Conservation (phyloP, 2,113 vertebrate species). For the Chloropsis hardwickii region DNA sequence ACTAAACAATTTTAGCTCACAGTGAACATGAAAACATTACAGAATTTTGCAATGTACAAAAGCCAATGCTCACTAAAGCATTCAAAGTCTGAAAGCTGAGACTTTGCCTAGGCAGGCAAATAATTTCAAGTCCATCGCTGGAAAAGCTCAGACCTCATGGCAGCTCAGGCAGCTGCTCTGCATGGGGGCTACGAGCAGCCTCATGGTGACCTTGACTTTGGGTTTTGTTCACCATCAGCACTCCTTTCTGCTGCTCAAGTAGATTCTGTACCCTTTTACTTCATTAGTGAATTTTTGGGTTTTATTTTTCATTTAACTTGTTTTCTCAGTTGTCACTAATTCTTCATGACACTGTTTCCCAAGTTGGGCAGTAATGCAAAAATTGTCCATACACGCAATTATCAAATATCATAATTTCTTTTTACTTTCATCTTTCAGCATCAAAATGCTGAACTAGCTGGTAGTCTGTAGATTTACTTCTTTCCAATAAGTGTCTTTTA, state of each 20-base stretch:
- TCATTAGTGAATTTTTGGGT: not conserved
- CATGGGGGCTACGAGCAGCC: rapidly evolving
- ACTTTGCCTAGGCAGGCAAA: not conserved
- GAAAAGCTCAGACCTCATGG: not conserved
- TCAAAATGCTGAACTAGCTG: not conserved
- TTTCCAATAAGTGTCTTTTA: not conserved
- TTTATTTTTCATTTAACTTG: not conserved
- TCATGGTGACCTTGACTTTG: not conserved
- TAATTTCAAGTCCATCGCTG: not conserved
- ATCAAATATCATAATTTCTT: not conserved
- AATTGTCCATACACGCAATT: not conserved
- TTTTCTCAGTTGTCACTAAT: not conserved
- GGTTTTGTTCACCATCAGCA: not conserved
- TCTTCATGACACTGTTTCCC: not conserved
- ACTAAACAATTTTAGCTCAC: not conserved
- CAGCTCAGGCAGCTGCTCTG: not conserved
- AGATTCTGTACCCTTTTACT: not conserved
- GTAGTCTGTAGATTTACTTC: not conserved
- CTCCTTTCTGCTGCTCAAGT: not conserved
- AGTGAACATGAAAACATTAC: not conserved
- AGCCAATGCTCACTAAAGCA: not conserved
- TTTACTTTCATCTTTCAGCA: not conserved
- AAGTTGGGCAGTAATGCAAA: not conserved
- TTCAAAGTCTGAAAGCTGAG: not conserved
- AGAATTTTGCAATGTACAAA: not conserved